A percentile compares a stretch with the other conserved stretches of the same genome.
Evolutionary conservation across 2,113 vertebrate genomes (phyloP).

Genomic region (Oncorhynchus keta): DNA sequence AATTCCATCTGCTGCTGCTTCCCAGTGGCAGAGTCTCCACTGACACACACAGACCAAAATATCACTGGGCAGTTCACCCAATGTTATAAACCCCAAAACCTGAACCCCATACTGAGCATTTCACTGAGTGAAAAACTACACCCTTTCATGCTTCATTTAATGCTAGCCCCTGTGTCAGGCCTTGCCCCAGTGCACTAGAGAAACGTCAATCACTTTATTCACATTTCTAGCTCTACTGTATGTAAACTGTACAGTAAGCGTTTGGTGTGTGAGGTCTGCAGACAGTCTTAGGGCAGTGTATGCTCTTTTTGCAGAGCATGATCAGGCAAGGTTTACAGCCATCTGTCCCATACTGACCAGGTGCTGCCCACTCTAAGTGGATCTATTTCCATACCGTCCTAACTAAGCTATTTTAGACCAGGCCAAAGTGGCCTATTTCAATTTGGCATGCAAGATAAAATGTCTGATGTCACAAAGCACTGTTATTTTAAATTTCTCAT

Average conservation of each 20-base stretch:
- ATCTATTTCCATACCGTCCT: constrained; percentile 56
- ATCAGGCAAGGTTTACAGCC: constrained; percentile 44
- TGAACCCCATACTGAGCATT: constrained; percentile 33
- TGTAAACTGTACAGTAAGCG: background rate
- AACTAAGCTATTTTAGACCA: constrained; percentile 52
- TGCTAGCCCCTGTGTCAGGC: constrained; percentile 14
- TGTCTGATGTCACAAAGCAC: constrained; percentile 24
- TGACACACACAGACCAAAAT: constrained; percentile 45
- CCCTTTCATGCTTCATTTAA: constrained; percentile 31
- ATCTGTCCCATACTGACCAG: constrained; percentile 67
- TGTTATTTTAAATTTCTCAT: constrained; percentile 34
- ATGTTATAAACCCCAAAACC: constrained; percentile 4
- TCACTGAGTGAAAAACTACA: constrained; percentile 11
- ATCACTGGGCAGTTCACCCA: constrained; percentile 11
- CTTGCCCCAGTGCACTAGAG: constrained; percentile 12
- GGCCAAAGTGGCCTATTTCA: constrained; percentile 37
- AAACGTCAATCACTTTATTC: constrained; percentile 39
- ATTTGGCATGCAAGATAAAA: constrained; percentile 34
- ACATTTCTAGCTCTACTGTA: constrained; percentile 14
- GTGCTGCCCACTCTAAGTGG: constrained; percentile 57
- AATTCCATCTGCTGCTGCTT: constrained; percentile 51
- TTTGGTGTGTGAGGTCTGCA: constrained; percentile 3
- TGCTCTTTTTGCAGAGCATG: constrained; percentile 5
- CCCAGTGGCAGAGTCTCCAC: constrained; percentile 20
- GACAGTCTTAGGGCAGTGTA: background rate